phyloP scores from a whole-genome alignment of 1,140 invertebrate species.

The Aphelenchoides fujianensis region DNA sequence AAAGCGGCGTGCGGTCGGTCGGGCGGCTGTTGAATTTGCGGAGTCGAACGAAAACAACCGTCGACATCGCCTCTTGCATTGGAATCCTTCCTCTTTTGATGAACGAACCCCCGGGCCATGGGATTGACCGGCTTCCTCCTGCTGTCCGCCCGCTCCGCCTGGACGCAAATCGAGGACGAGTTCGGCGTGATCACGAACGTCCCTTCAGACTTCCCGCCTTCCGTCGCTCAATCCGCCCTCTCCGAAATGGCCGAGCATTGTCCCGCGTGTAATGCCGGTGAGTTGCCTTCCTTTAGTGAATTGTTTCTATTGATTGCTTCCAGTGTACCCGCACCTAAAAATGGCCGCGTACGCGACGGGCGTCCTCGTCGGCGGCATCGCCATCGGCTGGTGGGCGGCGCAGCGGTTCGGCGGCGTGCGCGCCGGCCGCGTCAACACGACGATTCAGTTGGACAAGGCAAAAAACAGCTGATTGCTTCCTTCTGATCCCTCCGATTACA shows the following conservation, averaged over 20 bases:
- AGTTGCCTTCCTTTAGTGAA: not conserved
- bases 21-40: too few species aligned
- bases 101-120: too few species aligned
- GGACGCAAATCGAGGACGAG: conserved; percentile 20
- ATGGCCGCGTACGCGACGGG: conserved; percentile 19
- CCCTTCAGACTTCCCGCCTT: too few species aligned
- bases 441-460: conserved; percentile 12
- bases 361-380: conserved; percentile 35
- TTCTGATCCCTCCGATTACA: too few species aligned
- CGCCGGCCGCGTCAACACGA: conserved; percentile 16
- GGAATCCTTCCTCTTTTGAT: too few species aligned
- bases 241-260: not conserved
- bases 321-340: conserved; percentile 26
- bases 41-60: too few species aligned
- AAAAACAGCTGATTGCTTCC: too few species aligned
- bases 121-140: conserved; percentile 11
- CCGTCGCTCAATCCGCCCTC: too few species aligned
- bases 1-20: too few species aligned
- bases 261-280: not conserved
- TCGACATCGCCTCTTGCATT: too few species aligned
- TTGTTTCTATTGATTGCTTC: not conserved
- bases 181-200: not conserved
- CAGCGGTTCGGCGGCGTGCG: not conserved
- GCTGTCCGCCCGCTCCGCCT: conserved; percentile 6
- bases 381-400: conserved; percentile 34